Percentiles rank a stretch among this genome's conserved stretches.
phyloP scores from a whole-genome alignment of 2,888 invertebrate genomes.

The Pyralis farinalis region DNA sequence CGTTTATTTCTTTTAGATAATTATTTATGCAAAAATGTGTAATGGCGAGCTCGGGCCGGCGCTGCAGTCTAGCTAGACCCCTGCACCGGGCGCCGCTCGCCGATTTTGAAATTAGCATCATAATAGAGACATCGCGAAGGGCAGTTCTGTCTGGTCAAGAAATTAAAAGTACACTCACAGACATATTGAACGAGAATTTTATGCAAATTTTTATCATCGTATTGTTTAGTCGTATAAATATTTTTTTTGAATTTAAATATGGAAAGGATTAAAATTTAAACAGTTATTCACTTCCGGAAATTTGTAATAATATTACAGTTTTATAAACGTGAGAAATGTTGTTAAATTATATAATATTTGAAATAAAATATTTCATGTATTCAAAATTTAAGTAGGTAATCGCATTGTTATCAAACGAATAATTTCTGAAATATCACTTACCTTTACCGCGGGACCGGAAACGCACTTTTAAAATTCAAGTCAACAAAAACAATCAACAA shows the following conservation, averaged over 20 bases:
- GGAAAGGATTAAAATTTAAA: not conserved
- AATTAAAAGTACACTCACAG: conserved; percentile 18
- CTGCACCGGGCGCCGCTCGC: conserved; percentile 28
- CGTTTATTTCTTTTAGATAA: conserved; percentile 34
- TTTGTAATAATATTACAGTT: not conserved
- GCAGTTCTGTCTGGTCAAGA: conserved; percentile 45
- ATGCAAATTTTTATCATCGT: conserved; percentile 11
- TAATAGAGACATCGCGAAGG: conserved; percentile 45
- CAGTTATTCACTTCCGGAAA: conserved; percentile 9
- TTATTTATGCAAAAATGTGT: conserved; percentile 70
- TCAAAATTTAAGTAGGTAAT: conserved; percentile 14
- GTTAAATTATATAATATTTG: conserved; percentile 12
- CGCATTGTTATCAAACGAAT: conserved; percentile 8
- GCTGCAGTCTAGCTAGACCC: conserved; percentile 58
- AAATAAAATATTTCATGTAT: conserved; percentile 1
- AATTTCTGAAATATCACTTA: conserved; percentile 33
- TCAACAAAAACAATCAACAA: conserved; percentile 63
- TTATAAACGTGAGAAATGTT: conserved; percentile 8
- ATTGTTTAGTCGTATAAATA: conserved; percentile 1
- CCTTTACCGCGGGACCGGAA: conserved; percentile 39
- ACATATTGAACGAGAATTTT: conserved; percentile 11
- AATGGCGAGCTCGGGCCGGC: conserved; percentile 45
- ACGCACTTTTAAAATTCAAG: conserved; percentile 35
- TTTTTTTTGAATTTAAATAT: not conserved
- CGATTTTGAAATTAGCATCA: conserved; percentile 50